Evolutionary conservation across 2,888 invertebrate species (phyloP).

Genomic region (Oligia strigilis): DNA sequence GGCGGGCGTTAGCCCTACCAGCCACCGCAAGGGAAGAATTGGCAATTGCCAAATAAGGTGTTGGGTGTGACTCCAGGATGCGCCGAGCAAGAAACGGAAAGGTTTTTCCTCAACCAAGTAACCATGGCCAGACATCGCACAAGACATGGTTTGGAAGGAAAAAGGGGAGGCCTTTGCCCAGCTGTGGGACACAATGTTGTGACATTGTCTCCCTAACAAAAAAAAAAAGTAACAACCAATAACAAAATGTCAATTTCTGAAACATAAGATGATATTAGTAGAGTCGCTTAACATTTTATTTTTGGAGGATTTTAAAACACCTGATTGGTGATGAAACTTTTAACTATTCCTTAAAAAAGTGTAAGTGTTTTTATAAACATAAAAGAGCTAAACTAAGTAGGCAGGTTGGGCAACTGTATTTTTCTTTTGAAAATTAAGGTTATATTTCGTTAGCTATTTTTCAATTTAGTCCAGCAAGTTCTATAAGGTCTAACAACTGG

Average conservation of each 20-base stretch:
- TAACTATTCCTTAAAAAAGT: not conserved
- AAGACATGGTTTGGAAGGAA: not conserved
- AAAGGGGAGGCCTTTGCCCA: not conserved
- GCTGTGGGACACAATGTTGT: not conserved
- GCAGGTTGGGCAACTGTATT: not conserved
- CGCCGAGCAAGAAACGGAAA: slow-evolving; percentile 9
- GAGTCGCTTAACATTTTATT: not conserved
- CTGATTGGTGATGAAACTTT: not conserved
- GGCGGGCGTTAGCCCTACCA: too few species aligned
- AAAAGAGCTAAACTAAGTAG: not conserved
- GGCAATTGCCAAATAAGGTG: too few species aligned
- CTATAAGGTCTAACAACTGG: not conserved
- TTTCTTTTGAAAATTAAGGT: not conserved
- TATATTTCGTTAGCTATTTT: not conserved
- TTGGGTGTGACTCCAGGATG: too few species aligned
- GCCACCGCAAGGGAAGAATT: too few species aligned
- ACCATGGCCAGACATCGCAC: not conserved
- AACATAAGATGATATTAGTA: not conserved
- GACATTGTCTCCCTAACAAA: too few species aligned
- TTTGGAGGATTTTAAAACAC: not conserved
- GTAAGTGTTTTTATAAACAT: not conserved
- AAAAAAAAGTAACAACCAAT: not conserved
- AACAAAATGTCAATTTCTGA: not conserved
- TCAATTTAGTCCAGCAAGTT: not conserved
- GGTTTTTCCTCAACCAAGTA: not conserved